Evolutionary conservation across 2,113 vertebrate species (phyloP), one percentile per base, ranked within the genome.

Genomic region (Sciurus niger): DNA sequence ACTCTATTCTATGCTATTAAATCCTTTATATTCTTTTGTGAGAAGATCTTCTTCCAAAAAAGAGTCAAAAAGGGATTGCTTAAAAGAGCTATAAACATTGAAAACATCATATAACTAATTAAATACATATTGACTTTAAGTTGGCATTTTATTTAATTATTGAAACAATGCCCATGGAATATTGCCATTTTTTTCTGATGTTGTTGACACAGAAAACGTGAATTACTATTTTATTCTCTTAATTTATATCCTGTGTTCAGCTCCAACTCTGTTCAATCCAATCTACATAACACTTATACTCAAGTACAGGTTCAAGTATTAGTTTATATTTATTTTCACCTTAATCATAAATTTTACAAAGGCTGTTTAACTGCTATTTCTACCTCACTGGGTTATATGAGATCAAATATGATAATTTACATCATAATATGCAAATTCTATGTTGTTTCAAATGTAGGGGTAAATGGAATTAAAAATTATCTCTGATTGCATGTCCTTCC

Each of bases 91-190:
- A 87, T 93, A 70, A 46, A 87, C 85, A 93, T 77, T 70, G 51
- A 55, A 68, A 53, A 8, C 7, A 18, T 73, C n/a, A 83, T 43
- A 43, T 73, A 8, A 67, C 32, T 63, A 90, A 58, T 73, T 63
- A 86, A 79, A 93, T 2, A 76, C 79, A 48, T 77, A 72, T 46
- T 93, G 43, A 72, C 3, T 51, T 68, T 40, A 84, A 72, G 11
- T 84, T 92, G 32, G 37, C 13, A 79, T 87, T 93, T 97, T 67
- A 43, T 67, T 90, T 90, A 67, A 83, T 70, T 63, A 58, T 85
- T 94, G 86, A 96, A 77, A 37, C 20, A 48, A 40, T 94, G 6
- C 4, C 10, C 9, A 51, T 60, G 68, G 60, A 78, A 60, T 48
- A 85, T 18, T 85, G 55, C 40, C 20, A 84, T 43, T 85, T 95